Evolutionary conservation across 2,113 vertebrate species (phyloP).

Genomic region (Scalopus aquaticus): DNA sequence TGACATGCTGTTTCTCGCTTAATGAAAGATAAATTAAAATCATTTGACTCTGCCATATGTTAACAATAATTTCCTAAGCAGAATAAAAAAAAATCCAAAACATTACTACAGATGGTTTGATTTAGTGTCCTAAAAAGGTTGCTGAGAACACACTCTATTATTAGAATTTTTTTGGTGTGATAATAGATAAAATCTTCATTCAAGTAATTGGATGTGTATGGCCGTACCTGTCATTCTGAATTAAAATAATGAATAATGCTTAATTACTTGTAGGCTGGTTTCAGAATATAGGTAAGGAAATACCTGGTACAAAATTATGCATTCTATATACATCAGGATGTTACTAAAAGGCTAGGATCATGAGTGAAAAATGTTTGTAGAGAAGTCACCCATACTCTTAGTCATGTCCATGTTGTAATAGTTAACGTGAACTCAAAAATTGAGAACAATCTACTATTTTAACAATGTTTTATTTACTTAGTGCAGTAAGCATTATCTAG

Average conservation of each 20-base stretch:
- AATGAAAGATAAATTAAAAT: slow-evolving; percentile 71
- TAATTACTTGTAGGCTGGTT: background rate
- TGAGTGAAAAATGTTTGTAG: background rate
- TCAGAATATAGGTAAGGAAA: slow-evolving; percentile 32
- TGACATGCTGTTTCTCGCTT: slow-evolving; percentile 57
- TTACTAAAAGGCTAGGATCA: background rate
- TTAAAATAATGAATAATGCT: background rate
- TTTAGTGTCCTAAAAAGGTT: slow-evolving; percentile 58
- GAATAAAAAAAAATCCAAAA: slow-evolving; percentile 22
- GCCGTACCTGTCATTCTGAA: background rate
- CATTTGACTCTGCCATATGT: slow-evolving; percentile 73
- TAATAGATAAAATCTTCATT: slow-evolving; percentile 11
- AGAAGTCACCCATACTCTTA: background rate
- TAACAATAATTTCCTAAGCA: slow-evolving; percentile 73
- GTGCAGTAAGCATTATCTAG: background rate
- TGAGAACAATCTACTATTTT: background rate
- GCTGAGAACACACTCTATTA: slow-evolving; percentile 45
- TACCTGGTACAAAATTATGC: background rate
- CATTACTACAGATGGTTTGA: slow-evolving; percentile 65
- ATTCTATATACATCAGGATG: background rate
- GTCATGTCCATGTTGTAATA: background rate
- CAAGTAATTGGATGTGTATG: background rate
- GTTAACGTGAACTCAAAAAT: background rate
- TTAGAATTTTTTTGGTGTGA: background rate
- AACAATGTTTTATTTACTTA: background rate